phyloP scores from a whole-genome alignment of 64 coral and sea anemone species.

The Montipora efflorescens region DNA sequence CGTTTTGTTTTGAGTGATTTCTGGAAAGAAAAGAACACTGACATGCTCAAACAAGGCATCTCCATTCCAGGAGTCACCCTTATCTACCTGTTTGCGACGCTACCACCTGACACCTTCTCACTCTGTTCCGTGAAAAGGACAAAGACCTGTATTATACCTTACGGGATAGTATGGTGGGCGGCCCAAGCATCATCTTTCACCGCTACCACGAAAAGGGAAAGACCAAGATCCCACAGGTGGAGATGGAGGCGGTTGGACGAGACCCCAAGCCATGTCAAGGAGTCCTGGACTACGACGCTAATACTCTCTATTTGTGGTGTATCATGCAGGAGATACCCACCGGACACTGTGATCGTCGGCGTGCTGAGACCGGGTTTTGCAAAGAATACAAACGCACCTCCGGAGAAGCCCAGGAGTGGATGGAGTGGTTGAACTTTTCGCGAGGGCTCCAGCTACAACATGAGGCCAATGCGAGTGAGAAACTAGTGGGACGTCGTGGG shows the following conservation, averaged over 20 bases:
- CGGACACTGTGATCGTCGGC: not conserved
- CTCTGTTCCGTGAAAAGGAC: not conserved
- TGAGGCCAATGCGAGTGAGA: not conserved
- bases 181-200: conserved; percentile 37
- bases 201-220: conserved; percentile 11
- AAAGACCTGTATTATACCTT: conserved; percentile 35
- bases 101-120: conserved; percentile 24
- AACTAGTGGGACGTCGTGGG: not conserved
- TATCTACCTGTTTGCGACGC: conserved; percentile 28
- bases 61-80: conserved; percentile 30
- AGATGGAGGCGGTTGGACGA: not conserved
- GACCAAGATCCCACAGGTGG: conserved; percentile 3
- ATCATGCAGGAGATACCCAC: conserved; percentile 51
- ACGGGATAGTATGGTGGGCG: conserved; percentile 25
- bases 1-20: conserved; percentile 30
- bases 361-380: not conserved
- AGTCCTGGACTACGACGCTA: conserved; percentile 45
- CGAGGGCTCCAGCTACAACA: not conserved
- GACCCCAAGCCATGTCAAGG: conserved; percentile 49
- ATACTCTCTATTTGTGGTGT: conserved; percentile 33
- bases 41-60: conserved; percentile 42
- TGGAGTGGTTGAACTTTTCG: not conserved
- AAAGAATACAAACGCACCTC: not conserved
- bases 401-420: no score
- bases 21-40: conserved; percentile 12